Conservation (phyloP, 2,888 invertebrate genomes). For the Macaria liturata region DNA sequence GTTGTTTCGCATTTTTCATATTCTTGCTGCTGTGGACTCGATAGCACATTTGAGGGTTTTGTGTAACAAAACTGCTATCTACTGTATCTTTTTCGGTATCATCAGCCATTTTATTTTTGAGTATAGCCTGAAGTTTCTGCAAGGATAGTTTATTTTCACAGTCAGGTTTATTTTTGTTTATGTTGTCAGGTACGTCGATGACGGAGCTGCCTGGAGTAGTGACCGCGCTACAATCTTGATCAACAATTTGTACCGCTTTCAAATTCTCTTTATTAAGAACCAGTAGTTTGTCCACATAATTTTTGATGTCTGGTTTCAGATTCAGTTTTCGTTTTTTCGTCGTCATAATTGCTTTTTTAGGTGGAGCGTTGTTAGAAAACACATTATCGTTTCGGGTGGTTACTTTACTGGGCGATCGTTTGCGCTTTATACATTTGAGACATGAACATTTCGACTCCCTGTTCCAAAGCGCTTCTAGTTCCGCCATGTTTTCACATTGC, state of each 20-base stretch:
- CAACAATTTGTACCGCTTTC: slow-evolving; percentile 67
- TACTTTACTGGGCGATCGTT: slow-evolving; percentile 14
- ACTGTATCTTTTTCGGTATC: slow-evolving; percentile 12
- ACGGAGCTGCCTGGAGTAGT: slow-evolving; percentile 76
- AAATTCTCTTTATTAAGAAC: slow-evolving; percentile 64
- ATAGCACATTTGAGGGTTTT: slow-evolving; percentile 20
- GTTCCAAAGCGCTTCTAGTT: slow-evolving; percentile 1
- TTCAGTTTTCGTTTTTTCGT: slow-evolving; percentile 30
- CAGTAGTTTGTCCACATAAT: slow-evolving; percentile 68
- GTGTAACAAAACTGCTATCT: slow-evolving; percentile 10
- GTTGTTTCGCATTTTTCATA: slow-evolving; percentile 31
- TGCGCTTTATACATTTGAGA: slow-evolving; percentile 35
- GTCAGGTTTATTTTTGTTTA: slow-evolving; percentile 40
- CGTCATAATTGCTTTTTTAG: slow-evolving; percentile 31
- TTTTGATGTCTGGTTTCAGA: slow-evolving; percentile 64
- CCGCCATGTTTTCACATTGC: slow-evolving; percentile 12
- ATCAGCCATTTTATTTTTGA: slow-evolving; percentile 57
- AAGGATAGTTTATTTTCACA: slow-evolving; percentile 60
- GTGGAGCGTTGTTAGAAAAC: slow-evolving; percentile 28
- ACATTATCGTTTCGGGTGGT: neutral
- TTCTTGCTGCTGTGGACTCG: slow-evolving; percentile 23
- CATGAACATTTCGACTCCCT: slow-evolving; percentile 36
- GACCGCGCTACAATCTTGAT: slow-evolving; percentile 73
- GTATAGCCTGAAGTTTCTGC: slow-evolving; percentile 60
- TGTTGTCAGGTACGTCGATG: slow-evolving; percentile 63